Conservation (phyloP, 2,888 invertebrate species). For the Uloborus plumipes region DNA sequence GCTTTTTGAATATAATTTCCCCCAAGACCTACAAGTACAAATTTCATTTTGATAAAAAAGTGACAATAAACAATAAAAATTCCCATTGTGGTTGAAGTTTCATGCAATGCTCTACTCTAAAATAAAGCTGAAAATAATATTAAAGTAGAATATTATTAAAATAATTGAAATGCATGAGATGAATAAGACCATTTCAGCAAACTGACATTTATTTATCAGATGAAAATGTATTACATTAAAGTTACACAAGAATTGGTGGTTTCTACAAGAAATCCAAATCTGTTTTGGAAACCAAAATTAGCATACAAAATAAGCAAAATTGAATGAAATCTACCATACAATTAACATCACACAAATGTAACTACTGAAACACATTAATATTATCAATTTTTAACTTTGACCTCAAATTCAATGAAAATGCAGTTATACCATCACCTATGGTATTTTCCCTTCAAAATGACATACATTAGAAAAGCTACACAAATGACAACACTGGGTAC, state of each 20-base stretch:
- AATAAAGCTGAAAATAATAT: too few species aligned
- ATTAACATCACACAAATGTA: slow-evolving; percentile 44
- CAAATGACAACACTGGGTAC: slow-evolving; percentile 47
- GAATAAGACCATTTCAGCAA: slow-evolving; percentile 8
- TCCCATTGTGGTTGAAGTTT: too few species aligned
- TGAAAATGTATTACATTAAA: slow-evolving; percentile 49
- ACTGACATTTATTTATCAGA: slow-evolving; percentile 58
- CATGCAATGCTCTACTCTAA: too few species aligned
- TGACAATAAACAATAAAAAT: too few species aligned
- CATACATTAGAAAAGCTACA: slow-evolving; percentile 50
- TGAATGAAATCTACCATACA: slow-evolving; percentile 42
- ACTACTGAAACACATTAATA: slow-evolving; percentile 51
- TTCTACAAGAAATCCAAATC: slow-evolving; percentile 32
- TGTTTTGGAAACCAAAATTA: slow-evolving; percentile 23
- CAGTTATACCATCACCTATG: slow-evolving; percentile 47
- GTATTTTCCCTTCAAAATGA: slow-evolving; percentile 43
- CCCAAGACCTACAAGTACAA: too few species aligned
- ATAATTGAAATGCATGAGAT: too few species aligned
- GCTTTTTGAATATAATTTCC: too few species aligned
- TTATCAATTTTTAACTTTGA: slow-evolving; percentile 25
- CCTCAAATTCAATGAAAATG: slow-evolving; percentile 28
- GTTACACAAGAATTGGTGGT: slow-evolving; percentile 34
- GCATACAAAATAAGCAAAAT: slow-evolving; percentile 17
- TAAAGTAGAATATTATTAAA: too few species aligned
- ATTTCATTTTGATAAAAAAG: too few species aligned